Conservation (phyloP, 2,888 invertebrate genomes). For the Abrostola tripartita region DNA sequence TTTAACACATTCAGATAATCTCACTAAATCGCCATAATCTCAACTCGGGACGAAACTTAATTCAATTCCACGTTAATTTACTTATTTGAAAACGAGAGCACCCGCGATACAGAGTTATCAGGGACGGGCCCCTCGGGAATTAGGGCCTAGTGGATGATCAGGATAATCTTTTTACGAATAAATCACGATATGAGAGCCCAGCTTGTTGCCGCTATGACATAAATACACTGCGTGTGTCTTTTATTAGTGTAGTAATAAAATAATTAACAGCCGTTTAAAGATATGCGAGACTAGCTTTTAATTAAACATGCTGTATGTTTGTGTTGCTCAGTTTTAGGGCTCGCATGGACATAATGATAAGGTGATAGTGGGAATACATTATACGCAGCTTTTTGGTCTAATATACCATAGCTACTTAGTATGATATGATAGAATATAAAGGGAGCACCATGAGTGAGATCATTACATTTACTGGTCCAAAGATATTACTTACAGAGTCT, state of each 20-base stretch:
- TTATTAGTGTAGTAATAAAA: conserved; percentile 29
- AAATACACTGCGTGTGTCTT: conserved; percentile 32
- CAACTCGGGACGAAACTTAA: conserved; percentile 81
- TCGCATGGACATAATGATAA: neutral
- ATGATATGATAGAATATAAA: too few relatives aligned
- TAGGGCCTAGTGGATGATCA: conserved; percentile 70
- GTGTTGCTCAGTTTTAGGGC: neutral
- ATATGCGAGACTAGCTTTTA: neutral
- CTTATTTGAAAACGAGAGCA: conserved; percentile 83
- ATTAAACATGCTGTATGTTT: neutral
- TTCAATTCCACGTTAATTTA: conserved; percentile 86
- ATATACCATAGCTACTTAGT: too few relatives aligned
- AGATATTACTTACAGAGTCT: too few relatives aligned
- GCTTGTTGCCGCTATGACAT: conserved; percentile 42
- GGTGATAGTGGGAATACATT: too few relatives aligned
- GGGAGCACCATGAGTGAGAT: too few relatives aligned
- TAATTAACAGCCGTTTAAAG: conserved; percentile 21
- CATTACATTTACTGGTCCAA: too few relatives aligned
- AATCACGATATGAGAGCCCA: conserved; percentile 64
- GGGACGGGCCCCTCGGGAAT: conserved; percentile 69
- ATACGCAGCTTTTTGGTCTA: too few relatives aligned
- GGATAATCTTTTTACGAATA: conserved; percentile 81
- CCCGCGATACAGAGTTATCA: conserved; percentile 73
- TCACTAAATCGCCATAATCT: conserved; percentile 84
- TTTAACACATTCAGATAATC: conserved; percentile 86